Percentiles rank a stretch among this genome's conserved stretches.
phyloP scores from a whole-genome alignment of 2,113 vertebrate species.

The Platysteira castanea region DNA sequence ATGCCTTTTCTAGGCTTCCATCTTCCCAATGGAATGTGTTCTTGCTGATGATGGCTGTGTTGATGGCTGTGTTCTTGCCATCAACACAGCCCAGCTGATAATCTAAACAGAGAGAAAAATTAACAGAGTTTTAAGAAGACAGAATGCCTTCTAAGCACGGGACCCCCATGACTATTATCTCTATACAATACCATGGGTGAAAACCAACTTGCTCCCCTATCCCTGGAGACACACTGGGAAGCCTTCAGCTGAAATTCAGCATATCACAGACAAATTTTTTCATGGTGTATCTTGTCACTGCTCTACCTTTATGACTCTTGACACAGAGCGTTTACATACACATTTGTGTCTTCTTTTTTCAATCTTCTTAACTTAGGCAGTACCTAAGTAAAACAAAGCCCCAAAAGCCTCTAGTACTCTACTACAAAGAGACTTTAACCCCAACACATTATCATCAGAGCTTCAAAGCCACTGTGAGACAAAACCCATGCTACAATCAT shows the following conservation, averaged over 20 bases:
- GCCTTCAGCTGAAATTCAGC: neutral
- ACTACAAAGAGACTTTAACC: neutral
- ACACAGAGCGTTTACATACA: neutral
- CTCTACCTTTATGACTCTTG: neutral
- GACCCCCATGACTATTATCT: neutral
- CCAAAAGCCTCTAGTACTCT: neutral
- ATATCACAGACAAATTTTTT: neutral
- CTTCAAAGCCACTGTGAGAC: neutral
- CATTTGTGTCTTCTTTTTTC: neutral
- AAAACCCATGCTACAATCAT: neutral
- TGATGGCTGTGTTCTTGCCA: no score
- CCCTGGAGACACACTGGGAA: neutral
- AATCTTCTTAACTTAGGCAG: neutral
- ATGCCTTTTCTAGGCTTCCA: neutral
- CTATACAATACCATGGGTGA: neutral
- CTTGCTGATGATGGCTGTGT: no score
- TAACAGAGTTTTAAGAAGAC: neutral
- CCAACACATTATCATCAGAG: neutral
- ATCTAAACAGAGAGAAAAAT: neutral
- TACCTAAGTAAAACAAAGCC: neutral
- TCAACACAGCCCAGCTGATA: neutral
- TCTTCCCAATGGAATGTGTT: no score
- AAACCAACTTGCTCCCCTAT: neutral
- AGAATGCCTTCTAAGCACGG: neutral
- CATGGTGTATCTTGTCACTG: neutral